Percentiles rank a stretch among this genome's conserved stretches.
These are phyloP conservation scores for Hartigia nigra DNA, from an alignment of 2,888 invertebrate species.

Conservation along the genomic window DNA sequence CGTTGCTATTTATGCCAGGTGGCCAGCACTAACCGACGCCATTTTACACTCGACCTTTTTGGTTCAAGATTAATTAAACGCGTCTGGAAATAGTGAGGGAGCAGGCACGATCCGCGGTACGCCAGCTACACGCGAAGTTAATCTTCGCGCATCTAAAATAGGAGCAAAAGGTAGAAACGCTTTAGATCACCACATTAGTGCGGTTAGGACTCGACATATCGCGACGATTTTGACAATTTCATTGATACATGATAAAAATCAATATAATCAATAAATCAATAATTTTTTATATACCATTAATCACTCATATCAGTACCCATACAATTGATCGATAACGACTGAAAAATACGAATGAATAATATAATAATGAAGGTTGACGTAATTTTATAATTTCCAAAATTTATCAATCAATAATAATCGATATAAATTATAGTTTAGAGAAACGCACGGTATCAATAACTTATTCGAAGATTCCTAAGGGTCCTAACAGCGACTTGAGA, in stretches of 20 bases:
- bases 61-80: constrained; percentile 61
- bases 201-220: neutral
- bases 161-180: constrained; percentile 13
- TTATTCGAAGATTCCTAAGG: neutral
- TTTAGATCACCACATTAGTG: neutral
- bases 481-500: constrained; percentile 9
- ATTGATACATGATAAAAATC: neutral
- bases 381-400: neutral
- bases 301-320: neutral
- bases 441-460: neutral
- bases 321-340: neutral
- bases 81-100: constrained; percentile 55
- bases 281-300: neutral
- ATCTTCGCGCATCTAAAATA: constrained; percentile 30
- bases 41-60: constrained; percentile 56
- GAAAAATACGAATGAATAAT: neutral
- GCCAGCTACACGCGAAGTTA: constrained; percentile 40
- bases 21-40: constrained; percentile 36
- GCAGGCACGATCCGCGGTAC: constrained; percentile 15
- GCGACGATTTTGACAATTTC: neutral
- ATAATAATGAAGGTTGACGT: neutral
- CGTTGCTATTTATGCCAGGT: constrained; percentile 62
- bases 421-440: neutral
- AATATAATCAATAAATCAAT: neutral
- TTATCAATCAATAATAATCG: neutral